Evolutionary conservation across 2,888 invertebrate species (phyloP).

Genomic region (Zygogramma bicolorata): DNA sequence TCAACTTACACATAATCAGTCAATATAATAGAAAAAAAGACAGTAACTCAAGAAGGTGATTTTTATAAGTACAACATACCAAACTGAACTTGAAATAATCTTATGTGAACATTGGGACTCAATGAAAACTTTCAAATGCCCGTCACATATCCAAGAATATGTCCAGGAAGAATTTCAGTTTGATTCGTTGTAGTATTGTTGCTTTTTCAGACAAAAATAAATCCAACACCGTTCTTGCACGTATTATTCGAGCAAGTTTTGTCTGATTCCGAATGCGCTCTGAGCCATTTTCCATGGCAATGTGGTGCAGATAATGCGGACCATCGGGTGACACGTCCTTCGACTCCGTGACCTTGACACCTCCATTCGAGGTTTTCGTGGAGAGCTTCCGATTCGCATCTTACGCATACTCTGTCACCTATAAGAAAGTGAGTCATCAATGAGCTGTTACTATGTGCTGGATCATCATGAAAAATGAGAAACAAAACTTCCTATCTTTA

Average conservation of each 20-base stretch:
- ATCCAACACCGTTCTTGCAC: slow-evolving; percentile 59
- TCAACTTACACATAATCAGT: slow-evolving; percentile 1
- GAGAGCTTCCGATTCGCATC: slow-evolving; percentile 86
- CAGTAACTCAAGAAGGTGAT: not conserved
- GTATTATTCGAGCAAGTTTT: slow-evolving; percentile 59
- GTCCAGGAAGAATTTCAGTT: not conserved
- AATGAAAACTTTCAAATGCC: not conserved
- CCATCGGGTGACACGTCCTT: slow-evolving; percentile 82
- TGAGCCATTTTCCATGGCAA: slow-evolving; percentile 90
- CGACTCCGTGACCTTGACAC: slow-evolving; percentile 88
- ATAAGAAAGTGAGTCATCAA: too few relatives aligned
- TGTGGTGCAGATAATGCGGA: slow-evolving; percentile 87
- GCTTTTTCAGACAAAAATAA: slow-evolving; percentile 62
- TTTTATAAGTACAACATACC: not conserved
- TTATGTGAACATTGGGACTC: not conserved
- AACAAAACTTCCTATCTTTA: too few relatives aligned
- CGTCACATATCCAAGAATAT: not conserved
- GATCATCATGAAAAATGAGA: too few relatives aligned
- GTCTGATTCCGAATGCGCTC: slow-evolving; percentile 64
- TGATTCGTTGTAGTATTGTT: not conserved
- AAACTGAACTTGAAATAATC: not conserved
- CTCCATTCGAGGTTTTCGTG: slow-evolving; percentile 80
- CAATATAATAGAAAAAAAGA: not conserved
- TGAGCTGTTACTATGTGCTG: not conserved
- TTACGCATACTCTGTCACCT: slow-evolving; percentile 84